These are phyloP conservation scores for Heteractis magnifica DNA, from an alignment of 92 coral and sea anemone species.

Conservation along the genomic window DNA sequence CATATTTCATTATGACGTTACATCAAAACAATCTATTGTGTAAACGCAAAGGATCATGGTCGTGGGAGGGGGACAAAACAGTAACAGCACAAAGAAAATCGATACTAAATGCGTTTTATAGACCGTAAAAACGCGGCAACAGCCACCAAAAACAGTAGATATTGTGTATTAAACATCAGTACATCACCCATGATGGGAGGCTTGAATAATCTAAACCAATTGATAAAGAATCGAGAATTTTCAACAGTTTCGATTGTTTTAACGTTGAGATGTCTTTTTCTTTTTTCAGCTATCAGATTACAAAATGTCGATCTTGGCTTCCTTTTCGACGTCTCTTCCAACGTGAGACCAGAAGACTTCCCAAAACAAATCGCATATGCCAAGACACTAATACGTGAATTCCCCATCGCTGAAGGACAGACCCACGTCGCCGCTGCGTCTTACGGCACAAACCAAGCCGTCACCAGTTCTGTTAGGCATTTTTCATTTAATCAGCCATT, in stretches of 20 bases:
- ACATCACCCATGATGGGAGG: no score
- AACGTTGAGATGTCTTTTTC: neutral
- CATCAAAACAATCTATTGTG: no score
- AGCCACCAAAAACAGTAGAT: no score
- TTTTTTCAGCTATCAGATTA: conserved; percentile 3
- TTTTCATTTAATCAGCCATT: conserved; percentile 58
- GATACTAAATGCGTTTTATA: no score
- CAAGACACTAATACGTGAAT: conserved; percentile 43
- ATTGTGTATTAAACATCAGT: no score
- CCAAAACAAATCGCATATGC: conserved; percentile 43
- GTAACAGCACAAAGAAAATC: no score
- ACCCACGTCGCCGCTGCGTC: conserved; percentile 64
- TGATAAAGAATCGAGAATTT: neutral
- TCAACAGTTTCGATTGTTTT: neutral
- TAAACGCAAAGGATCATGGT: no score
- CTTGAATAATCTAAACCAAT: neutral
- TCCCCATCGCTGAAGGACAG: conserved; percentile 43
- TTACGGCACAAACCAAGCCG: conserved; percentile 35
- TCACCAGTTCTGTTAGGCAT: neutral
- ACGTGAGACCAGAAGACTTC: conserved; percentile 44
- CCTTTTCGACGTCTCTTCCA: conserved; percentile 63
- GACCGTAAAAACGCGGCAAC: no score
- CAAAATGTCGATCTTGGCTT: conserved; percentile 60
- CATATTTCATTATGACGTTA: no score
- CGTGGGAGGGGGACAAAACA: no score